Evolutionary conservation across 2,888 invertebrate species (phyloP), one percentile per base, ranked within the genome.

Genomic region (Drosophila kokeensis): DNA sequence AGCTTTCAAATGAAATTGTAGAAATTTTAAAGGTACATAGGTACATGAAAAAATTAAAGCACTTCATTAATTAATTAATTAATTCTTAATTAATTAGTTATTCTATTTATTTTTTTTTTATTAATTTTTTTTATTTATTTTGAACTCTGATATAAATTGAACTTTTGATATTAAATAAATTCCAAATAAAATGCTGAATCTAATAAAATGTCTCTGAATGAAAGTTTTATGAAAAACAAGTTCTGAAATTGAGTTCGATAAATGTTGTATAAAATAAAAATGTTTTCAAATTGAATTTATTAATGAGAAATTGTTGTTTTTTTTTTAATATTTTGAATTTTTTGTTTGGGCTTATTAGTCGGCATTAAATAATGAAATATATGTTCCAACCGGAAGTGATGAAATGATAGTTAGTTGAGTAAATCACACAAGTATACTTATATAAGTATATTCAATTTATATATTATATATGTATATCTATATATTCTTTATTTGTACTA

Each of bases 1-100:
- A 36, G 55, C 50, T 45, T 52, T 24, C 5, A 2, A 52, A 62
- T 38, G 10, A 6, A 40, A 38, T 18, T 52, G 13, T 34, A 13
- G n/a, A 11, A 60, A 40, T 52, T 13, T 54, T 2, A 60, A 75
- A 34, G 24, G 24, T 5, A 29, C 38, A 38, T 36, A 18, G 1
- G 1, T 30, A 10, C 0, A 2, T 30, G 6, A 10, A 48, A 24
- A 1, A 6, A 45, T 13, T 21, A 21, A 34, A 1, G 6, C 7
- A 13, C 21, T 13, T 8, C 7, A 4, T 15, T 8, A 15, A 32
- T 32, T n/a, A n/a, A n/a, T n/a, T n/a, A n/a, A n/a, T n/a, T n/a
- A n/a, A n/a, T n/a, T n/a, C n/a, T n/a, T n/a, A n/a, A n/a, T n/a
- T n/a, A n/a, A n/a, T n/a, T n/a, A n/a, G n/a, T n/a, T 15, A 32